These are phyloP conservation scores for Sebastes cheni DNA, from an alignment of 2,797 vertebrate genomes.

Conservation along the genomic window DNA sequence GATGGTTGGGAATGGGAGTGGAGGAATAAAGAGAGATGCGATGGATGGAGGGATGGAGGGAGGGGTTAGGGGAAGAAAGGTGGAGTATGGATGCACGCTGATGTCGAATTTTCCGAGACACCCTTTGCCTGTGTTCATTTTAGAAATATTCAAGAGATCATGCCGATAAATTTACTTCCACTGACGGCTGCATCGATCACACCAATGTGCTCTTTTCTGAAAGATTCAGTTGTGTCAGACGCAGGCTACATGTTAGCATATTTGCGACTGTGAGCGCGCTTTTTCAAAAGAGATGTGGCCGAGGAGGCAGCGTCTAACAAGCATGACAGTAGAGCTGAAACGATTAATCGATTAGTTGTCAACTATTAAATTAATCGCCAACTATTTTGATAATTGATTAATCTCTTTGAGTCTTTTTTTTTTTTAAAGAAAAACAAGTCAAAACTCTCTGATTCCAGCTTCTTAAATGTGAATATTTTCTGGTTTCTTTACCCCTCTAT, in stretches of 20 bases:
- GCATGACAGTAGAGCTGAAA: too few species aligned
- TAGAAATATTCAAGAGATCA: neutral
- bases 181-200: neutral
- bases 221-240: neutral
- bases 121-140: neutral
- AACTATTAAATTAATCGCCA: too few species aligned
- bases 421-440: too few species aligned
- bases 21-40: conserved; percentile 56
- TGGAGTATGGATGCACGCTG: neutral
- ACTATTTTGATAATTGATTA: too few species aligned
- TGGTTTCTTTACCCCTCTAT: fast-evolving
- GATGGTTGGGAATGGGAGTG: conserved; percentile 44
- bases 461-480: too few species aligned
- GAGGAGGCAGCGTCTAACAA: neutral
- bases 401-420: too few species aligned
- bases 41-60: conserved; percentile 23
- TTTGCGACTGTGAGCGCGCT: neutral
- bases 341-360: too few species aligned
- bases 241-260: neutral
- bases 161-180: neutral
- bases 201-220: neutral
- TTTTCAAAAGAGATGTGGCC: neutral
- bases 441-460: too few species aligned
- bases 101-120: neutral
- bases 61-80: conserved; percentile 24